Percentiles rank a stretch among this genome's conserved stretches.
phyloP scores from a whole-genome alignment of 1,140 invertebrate genomes.

The Delia radicum region DNA sequence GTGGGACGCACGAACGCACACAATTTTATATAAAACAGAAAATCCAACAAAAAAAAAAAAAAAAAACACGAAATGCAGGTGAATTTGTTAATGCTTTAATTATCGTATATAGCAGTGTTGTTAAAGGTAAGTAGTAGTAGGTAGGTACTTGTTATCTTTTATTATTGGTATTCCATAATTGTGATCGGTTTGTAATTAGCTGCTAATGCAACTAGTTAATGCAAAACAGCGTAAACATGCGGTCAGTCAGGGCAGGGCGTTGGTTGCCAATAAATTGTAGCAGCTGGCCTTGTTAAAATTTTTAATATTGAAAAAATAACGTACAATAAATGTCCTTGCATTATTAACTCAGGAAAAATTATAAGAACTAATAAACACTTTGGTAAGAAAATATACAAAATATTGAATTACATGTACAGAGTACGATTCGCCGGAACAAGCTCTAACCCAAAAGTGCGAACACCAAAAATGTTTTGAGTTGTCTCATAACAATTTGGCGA shows the following conservation, averaged over 20 bases:
- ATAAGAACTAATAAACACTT: no score
- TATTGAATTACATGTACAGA: no score
- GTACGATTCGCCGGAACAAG: no score
- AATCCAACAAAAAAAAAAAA: not conserved
- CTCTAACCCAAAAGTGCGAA: no score
- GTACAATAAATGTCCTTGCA: conserved; percentile 39
- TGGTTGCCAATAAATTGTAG: not conserved
- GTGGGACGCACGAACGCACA: no score
- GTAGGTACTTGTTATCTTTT: not conserved
- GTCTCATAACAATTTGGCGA: no score
- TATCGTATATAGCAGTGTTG: no score
- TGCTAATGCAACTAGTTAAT: conserved; percentile 28
- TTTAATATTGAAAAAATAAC: no score
- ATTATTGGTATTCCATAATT: conserved; percentile 17
- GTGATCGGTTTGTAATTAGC: conserved; percentile 26
- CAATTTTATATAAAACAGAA: no score
- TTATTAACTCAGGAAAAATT: not conserved
- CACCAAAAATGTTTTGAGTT: no score
- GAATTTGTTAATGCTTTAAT: not conserved
- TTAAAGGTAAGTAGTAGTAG: not conserved
- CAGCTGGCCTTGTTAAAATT: not conserved
- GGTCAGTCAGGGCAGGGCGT: not conserved
- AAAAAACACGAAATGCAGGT: not conserved
- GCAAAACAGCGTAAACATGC: conserved; percentile 11
- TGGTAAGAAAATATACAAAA: no score